Evolutionary conservation across 2,113 vertebrate genomes (phyloP).

Genomic region (Eira barbara): DNA sequence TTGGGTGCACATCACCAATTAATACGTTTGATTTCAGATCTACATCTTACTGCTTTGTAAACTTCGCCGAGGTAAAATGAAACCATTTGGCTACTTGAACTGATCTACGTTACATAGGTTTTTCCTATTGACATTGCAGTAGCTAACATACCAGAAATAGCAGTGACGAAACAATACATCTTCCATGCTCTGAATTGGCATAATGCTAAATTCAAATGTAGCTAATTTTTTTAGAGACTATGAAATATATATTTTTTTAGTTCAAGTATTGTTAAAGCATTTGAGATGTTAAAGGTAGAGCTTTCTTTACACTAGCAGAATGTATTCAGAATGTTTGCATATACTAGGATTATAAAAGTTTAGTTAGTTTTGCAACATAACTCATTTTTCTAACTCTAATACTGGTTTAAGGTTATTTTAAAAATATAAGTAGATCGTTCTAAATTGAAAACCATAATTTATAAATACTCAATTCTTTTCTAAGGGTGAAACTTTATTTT

Average conservation of each 20-base stretch:
- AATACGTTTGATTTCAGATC: conserved; percentile 79
- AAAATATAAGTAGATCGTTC: conserved; percentile 39
- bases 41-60: conserved; percentile 78
- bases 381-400: conserved; percentile 66
- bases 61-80: conserved; percentile 77
- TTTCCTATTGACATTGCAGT: conserved; percentile 54
- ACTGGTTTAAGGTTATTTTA: conserved; percentile 41
- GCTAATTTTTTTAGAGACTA: conserved; percentile 43
- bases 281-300: conserved; percentile 14
- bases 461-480: conserved; percentile 55
- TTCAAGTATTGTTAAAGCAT: conserved; percentile 13
- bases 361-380: conserved; percentile 49
- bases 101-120: background rate
- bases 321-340: conserved; percentile 37
- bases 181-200: conserved; percentile 61
- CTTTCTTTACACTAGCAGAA: conserved; percentile 30
- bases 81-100: conserved; percentile 77
- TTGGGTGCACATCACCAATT: conserved; percentile 74
- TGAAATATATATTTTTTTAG: conserved; percentile 38
- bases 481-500: conserved; percentile 74
- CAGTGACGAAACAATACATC: conserved; percentile 67
- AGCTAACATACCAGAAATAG: conserved; percentile 60
- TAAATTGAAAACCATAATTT: conserved; percentile 45
- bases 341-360: conserved; percentile 31
- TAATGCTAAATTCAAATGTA: conserved; percentile 50